Evolutionary conservation across 1,140 invertebrate genomes (phyloP).

Genomic region (Drosophila triauraria): DNA sequence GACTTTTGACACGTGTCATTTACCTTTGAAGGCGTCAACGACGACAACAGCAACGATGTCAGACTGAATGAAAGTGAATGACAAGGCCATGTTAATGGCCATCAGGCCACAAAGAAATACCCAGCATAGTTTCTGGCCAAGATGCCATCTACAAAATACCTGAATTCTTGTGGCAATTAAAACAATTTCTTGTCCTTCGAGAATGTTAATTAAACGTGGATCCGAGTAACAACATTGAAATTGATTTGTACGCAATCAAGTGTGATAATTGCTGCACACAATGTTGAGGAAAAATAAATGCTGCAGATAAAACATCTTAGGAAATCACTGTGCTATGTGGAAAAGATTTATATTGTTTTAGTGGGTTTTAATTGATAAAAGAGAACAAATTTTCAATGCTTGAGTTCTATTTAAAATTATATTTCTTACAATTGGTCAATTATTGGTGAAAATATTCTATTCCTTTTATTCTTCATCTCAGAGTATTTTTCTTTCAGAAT

Average conservation of each 20-base stretch:
- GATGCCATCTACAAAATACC: constrained; percentile 25
- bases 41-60: constrained; percentile 28
- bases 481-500: not conserved
- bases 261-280: constrained; percentile 28
- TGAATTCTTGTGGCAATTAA: constrained; percentile 35
- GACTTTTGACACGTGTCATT: constrained; percentile 76
- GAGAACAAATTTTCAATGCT: not conserved
- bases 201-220: constrained; percentile 47
- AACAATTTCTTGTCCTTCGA: constrained; percentile 18
- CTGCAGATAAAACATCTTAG: not conserved
- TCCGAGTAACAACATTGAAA: not conserved
- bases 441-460: too few species aligned
- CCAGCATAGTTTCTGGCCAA: constrained; percentile 40
- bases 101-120: constrained; percentile 14
- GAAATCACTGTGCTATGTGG: not conserved
- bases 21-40: constrained; percentile 43
- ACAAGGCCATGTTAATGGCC: constrained; percentile 58
- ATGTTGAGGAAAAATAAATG: not conserved
- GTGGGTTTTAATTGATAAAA: not conserved
- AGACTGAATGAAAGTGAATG: constrained; percentile 51
- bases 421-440: too few species aligned
- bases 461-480: not conserved
- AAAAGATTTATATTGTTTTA: not conserved
- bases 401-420: not conserved
- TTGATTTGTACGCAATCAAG: constrained; percentile 20